phyloP scores from a whole-genome alignment of 2,888 invertebrate species.

The Drosophila eohydei region DNA sequence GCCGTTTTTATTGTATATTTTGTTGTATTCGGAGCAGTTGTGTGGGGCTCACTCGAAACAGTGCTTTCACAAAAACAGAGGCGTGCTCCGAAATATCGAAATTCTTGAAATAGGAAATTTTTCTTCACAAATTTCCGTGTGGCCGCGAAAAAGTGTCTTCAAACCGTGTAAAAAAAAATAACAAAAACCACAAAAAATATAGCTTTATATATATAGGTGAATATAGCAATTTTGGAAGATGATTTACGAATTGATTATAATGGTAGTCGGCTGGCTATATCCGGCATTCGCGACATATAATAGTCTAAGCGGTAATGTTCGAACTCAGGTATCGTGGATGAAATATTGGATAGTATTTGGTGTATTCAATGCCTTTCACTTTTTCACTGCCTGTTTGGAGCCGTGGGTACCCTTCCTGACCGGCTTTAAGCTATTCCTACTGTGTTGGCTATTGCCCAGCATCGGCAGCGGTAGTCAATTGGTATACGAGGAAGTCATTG shows the following conservation, averaged over 20 bases:
- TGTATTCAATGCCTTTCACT: slow-evolving; percentile 95
- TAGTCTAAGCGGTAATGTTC: slow-evolving; percentile 96
- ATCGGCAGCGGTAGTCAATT: slow-evolving; percentile 97
- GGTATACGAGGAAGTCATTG: slow-evolving; percentile 96
- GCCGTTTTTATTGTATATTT: not conserved
- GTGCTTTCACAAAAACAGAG: slow-evolving; percentile 27
- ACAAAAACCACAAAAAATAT: not conserved
- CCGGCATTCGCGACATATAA: slow-evolving; percentile 92
- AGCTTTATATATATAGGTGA: not conserved
- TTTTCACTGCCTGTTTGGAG: slow-evolving; percentile 95
- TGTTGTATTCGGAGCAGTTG: slow-evolving; percentile 6
- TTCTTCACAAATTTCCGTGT: slow-evolving; percentile 21
- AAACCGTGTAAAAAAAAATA: not conserved
- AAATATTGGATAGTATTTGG: slow-evolving; percentile 99
- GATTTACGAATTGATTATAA: slow-evolving; percentile 34
- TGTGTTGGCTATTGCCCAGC: slow-evolving; percentile 97
- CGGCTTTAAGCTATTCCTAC: slow-evolving; percentile 96
- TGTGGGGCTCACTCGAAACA: slow-evolving; percentile 18
- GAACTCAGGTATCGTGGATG: slow-evolving; percentile 90
- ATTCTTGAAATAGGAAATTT: slow-evolving; percentile 23
- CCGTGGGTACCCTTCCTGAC: slow-evolving; percentile 98
- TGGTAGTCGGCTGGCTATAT: slow-evolving; percentile 96
- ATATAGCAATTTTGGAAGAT: slow-evolving; percentile 22
- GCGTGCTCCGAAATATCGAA: slow-evolving; percentile 34
- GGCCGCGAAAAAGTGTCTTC: not conserved